Evolutionary conservation across 1,140 invertebrate genomes (phyloP), one percentile per base, ranked within the genome.

Genomic region (Drepana arcuata): DNA sequence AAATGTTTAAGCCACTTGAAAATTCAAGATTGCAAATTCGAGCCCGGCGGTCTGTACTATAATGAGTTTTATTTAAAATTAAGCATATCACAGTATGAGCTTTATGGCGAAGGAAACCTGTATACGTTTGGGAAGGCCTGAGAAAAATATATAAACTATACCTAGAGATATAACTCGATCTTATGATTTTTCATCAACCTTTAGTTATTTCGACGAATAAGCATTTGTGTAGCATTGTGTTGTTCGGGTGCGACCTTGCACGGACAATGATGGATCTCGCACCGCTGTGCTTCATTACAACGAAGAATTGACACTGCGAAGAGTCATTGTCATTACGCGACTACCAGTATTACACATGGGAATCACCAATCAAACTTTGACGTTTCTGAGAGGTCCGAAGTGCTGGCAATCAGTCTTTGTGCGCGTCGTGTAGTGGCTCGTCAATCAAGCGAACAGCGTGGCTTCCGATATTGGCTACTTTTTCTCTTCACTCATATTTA

Each of bases 291-390:
- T 50, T 66, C 58, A 68, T 72, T 67, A 62, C 60, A 59, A 45
- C 43, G 42, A 55, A 41, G 31, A 48, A 53, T 43, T 51, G 48
- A 47, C 48, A 36, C n/a, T n/a, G n/a, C n/a, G n/a, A n/a, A n/a
- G n/a, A n/a, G n/a, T n/a, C n/a, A n/a, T 54, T 57, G 67, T 77
- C 70, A 58, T 9, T 12, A 39, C 14, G 48, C 58, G 60, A 60
- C 77, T 81, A 77, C 77, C 62, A 66, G 77, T 81, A 72, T 81
- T 81, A 81, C 77, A 81, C 74, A 81, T 78, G 77, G 77, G 77
- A 78, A 72, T 71, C 57, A 79, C 74, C 77, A 77, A 81, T 81
- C 77, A 81, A 70, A 69, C 16, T 44, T 60, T 75, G 74, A 77
- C 74, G 66, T 72, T 68, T 74, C 63, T 63, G 67, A 73, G 66